Conservation (phyloP, 2,797 vertebrate species). For the Clamator glandarius region DNA sequence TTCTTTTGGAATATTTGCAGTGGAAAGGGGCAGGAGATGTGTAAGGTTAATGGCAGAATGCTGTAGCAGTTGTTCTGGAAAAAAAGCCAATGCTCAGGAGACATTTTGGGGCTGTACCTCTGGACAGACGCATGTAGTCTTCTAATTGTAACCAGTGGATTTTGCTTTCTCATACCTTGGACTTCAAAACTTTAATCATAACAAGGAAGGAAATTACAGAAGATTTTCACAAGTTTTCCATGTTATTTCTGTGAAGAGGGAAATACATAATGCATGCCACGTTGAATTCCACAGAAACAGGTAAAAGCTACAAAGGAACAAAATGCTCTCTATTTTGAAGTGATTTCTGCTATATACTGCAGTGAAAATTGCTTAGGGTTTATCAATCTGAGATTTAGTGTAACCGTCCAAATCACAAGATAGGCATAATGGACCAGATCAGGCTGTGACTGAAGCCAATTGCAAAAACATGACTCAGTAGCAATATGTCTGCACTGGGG, state of each 20-base stretch:
- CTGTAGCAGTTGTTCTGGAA: neutral
- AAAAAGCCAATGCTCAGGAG: neutral
- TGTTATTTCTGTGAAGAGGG: neutral
- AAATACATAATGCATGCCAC: neutral
- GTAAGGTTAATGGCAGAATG: neutral
- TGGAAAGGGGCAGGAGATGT: neutral
- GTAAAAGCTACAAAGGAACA: slow-evolving; percentile 4
- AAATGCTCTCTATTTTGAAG: slow-evolving; percentile 10
- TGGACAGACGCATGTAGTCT: neutral
- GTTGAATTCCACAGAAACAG: neutral
- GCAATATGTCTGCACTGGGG: neutral
- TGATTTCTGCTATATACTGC: neutral
- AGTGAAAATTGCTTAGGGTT: slow-evolving; percentile 34
- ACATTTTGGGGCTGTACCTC: neutral
- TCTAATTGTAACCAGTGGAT: neutral
- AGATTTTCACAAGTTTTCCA: neutral
- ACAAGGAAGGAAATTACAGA: neutral
- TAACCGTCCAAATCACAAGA: neutral
- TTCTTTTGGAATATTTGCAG: neutral
- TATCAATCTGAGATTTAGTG: neutral
- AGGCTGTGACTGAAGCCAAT: neutral
- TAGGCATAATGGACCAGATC: neutral
- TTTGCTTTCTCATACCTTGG: neutral
- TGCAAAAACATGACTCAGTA: neutral
- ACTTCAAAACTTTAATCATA: neutral